Base-by-base conservation (phyloP, 2,797 vertebrate species). In the Passerculus sandwichensis region DNA sequence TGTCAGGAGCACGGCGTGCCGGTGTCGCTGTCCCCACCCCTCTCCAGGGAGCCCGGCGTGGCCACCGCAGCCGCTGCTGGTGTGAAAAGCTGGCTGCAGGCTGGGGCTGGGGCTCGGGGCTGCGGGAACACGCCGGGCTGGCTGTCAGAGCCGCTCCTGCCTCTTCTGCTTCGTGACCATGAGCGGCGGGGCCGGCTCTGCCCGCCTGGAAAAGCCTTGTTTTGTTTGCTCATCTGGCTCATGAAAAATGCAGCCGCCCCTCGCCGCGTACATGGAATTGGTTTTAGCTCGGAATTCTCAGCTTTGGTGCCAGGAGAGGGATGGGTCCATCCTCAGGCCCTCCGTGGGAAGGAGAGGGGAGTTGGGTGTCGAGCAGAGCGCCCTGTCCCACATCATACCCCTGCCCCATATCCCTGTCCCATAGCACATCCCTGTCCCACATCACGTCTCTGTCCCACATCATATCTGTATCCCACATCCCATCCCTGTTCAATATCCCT, bases 241-340 rank as follows among this genome's bases (percentile, higher is more conserved):
- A 97, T 97, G 96, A 97, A 97, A 97, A 96, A 97, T 97, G 96
- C 93, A 96, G 84, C 57, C 2, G 0, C 81, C 80, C 60, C 0
- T 82, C 4, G 64, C 89, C 69, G 53, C 27, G 62, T 77, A 96
- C 96, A 96, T 3, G 96, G 84, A 96, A 96, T 96, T 89, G 78
- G 91, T 97, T 97, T 97, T 97, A 97, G 92, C 88, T 91, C 9
- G 2, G 76, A 81, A 82, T 94, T 94, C 45, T 56, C 91, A 36
- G 72, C 29, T 93, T 90, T 69, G 87, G 70, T 62, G 79, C 69
- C 83, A 72, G 70, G 40, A 91, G 61, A 69, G 71, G 83, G 62
- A 71, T 3, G 8, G 80, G 66, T 80, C 65, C 6, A 0, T 50
- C 65, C 54, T 45, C 26, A 84, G 29, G 6, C 2, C 32, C 40